Evolutionary conservation across 2,113 vertebrate species (phyloP).

Genomic region (Vulpes ferrilata): DNA sequence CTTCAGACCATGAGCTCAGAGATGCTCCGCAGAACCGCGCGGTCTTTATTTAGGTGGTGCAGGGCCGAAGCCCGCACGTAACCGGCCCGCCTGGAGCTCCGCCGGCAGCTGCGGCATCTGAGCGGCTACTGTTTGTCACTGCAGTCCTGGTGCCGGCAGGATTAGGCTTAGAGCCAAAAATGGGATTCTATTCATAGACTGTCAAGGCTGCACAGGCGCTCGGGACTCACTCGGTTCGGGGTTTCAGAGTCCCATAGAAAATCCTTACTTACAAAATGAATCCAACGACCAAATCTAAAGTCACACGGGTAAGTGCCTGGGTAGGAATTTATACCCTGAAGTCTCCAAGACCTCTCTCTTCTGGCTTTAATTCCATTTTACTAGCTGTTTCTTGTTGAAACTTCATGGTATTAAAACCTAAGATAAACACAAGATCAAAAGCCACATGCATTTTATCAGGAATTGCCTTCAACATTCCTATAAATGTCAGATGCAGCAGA

Average conservation of each 20-base stretch:
- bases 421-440: slow-evolving; percentile 26
- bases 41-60: slow-evolving; percentile 5
- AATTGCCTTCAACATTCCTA: background rate
- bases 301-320: background rate
- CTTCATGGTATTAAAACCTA: background rate
- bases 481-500: background rate
- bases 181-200: slow-evolving; percentile 73
- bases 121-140: slow-evolving; percentile 70
- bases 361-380: background rate
- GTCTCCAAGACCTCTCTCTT: background rate
- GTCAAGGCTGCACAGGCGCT: slow-evolving; percentile 31
- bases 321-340: background rate
- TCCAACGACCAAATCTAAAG: slow-evolving; percentile 16
- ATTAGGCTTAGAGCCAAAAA: slow-evolving; percentile 74
- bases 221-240: slow-evolving; percentile 22
- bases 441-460: background rate
- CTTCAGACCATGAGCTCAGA: background rate
- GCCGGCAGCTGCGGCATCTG: slow-evolving; percentile 71
- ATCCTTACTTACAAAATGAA: background rate
- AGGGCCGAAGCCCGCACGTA: background rate
- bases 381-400: background rate
- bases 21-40: accelerated
- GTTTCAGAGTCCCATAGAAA: slow-evolving; percentile 17
- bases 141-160: slow-evolving; percentile 75
- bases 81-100: background rate